These are phyloP conservation scores for Contarinia nasturtii DNA, from an alignment of 1,140 invertebrate species.

Conservation along the genomic window DNA sequence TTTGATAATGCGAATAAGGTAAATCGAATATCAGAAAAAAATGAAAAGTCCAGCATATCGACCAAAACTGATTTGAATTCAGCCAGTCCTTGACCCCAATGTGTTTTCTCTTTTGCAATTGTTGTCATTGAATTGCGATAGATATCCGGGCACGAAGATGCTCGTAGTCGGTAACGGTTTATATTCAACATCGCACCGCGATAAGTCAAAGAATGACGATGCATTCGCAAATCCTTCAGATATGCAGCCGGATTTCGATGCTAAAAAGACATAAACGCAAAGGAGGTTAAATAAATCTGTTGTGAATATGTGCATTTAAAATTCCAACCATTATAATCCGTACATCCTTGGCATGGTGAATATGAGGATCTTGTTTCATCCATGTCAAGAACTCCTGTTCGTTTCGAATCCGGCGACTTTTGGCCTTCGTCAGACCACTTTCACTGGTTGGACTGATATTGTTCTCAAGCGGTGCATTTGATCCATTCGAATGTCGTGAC, in stretches of 20 bases:
- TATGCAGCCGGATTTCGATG: conserved; percentile 34
- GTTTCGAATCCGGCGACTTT: conserved; percentile 2
- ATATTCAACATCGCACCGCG: conserved; percentile 73
- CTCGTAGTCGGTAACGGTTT: conserved; percentile 55
- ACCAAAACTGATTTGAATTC: conserved; percentile 56
- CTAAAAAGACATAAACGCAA: conserved; percentile 14
- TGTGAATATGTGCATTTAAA: not conserved
- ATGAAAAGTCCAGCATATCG: conserved; percentile 62
- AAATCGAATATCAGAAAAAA: conserved; percentile 53
- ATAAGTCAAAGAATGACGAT: conserved; percentile 60
- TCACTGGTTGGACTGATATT: conserved; percentile 9
- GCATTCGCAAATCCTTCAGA: conserved; percentile 46
- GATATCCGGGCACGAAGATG: conserved; percentile 74
- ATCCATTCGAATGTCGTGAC: not conserved
- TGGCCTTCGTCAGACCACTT: conserved; percentile 5
- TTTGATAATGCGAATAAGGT: conserved; percentile 68
- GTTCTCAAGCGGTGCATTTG: conserved; percentile 9
- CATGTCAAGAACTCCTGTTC: not conserved
- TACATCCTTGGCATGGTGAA: conserved; percentile 1
- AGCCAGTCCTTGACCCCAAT: conserved; percentile 51
- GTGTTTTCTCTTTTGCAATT: conserved; percentile 55
- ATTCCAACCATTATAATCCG: not conserved
- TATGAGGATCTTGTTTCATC: not conserved
- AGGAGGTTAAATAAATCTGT: not conserved
- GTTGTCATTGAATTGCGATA: conserved; percentile 73